These are phyloP conservation scores for Dolichopus griseipennis DNA, from an alignment of 2,888 invertebrate species.

Conservation along the genomic window DNA sequence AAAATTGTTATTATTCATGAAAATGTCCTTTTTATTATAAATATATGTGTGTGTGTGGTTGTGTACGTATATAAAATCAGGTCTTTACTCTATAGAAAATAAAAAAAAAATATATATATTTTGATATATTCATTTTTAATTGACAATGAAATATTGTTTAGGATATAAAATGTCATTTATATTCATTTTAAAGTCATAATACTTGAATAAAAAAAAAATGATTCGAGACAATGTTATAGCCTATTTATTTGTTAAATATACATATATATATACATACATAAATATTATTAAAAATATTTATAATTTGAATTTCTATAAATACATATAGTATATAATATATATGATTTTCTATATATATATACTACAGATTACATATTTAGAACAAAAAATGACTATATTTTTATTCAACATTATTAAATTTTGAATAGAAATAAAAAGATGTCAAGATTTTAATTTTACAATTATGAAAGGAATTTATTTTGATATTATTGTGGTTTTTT, in stretches of 20 bases:
- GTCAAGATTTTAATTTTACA: too few relatives aligned
- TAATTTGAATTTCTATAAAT: neutral
- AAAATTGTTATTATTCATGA: too few relatives aligned
- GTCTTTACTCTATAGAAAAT: neutral
- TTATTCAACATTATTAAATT: too few relatives aligned
- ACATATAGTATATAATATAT: too few relatives aligned
- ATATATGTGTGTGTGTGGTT: too few relatives aligned
- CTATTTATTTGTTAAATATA: neutral
- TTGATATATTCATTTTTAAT: conserved; percentile 23
- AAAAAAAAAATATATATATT: conserved; percentile 3
- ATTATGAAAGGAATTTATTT: too few relatives aligned
- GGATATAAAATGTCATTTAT: conserved; percentile 22
- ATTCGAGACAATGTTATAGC: neutral
- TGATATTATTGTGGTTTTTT: too few relatives aligned
- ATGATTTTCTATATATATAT: too few relatives aligned
- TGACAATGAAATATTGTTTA: conserved; percentile 24
- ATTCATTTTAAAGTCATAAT: conserved; percentile 23
- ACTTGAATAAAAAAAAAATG: neutral
- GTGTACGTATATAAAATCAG: too few relatives aligned
- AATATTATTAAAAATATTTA: neutral
- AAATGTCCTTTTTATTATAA: neutral
- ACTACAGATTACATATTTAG: too few relatives aligned
- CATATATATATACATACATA: neutral
- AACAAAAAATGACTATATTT: too few relatives aligned
- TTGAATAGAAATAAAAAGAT: too few relatives aligned